These are phyloP conservation scores for Riparia riparia DNA, from an alignment of 2,113 vertebrate genomes.

Conservation along the genomic window DNA sequence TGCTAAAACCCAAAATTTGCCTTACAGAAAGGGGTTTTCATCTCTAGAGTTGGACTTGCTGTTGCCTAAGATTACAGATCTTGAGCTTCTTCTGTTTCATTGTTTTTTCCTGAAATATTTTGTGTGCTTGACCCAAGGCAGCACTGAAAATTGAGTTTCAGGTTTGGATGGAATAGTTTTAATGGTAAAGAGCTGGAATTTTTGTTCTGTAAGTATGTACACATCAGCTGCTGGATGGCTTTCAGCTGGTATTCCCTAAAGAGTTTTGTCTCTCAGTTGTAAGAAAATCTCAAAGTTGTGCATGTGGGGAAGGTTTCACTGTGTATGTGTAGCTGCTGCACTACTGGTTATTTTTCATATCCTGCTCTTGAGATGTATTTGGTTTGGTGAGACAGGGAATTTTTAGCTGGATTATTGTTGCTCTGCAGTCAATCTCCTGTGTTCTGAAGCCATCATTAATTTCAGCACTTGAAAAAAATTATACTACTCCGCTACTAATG, in stretches of 20 bases:
- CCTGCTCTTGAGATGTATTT: background rate
- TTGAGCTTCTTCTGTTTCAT: background rate
- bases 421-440: background rate
- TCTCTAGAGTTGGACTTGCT: background rate
- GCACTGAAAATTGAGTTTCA: background rate
- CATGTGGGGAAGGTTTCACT: background rate
- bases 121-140: background rate
- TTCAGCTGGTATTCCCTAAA: background rate
- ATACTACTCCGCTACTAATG: background rate
- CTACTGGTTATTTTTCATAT: background rate
- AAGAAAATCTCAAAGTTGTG: background rate
- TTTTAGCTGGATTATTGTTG: background rate
- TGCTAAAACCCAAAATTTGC: background rate
- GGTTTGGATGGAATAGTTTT: background rate
- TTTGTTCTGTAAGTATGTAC: background rate
- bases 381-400: background rate
- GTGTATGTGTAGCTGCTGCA: background rate
- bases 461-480: constrained; percentile 8
- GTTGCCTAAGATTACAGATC: background rate
- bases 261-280: background rate
- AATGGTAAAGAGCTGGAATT: background rate
- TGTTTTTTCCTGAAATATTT: background rate
- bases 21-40: background rate
- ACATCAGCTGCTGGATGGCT: background rate
- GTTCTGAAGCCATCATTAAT: background rate